phyloP scores from a whole-genome alignment of 2,113 vertebrate species.

The Proteles cristata region DNA sequence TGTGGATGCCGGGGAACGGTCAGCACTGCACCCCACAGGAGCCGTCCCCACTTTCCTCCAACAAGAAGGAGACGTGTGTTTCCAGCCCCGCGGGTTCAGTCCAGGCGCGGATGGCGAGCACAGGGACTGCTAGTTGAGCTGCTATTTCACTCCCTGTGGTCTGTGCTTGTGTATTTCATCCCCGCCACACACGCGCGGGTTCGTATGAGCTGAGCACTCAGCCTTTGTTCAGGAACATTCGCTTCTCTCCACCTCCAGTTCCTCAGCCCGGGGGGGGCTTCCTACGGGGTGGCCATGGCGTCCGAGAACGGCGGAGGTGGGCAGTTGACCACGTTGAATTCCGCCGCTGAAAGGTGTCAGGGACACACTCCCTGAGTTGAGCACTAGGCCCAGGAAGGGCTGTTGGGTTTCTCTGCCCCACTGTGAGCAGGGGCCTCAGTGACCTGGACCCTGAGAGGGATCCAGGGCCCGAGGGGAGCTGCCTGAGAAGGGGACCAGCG shows the following conservation, averaged over 20 bases:
- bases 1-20: no score
- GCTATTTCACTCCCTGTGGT: fast-evolving
- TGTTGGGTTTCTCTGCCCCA: no score
- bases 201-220: background rate
- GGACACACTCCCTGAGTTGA: no score
- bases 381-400: background rate
- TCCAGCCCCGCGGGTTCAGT: background rate
- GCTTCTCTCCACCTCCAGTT: background rate
- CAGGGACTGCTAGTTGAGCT: no score
- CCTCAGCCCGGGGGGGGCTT: background rate
- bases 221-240: background rate
- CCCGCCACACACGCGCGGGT: no score
- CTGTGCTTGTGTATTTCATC: no score
- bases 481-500: no score
- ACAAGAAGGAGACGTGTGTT: no score
- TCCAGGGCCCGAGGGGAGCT: background rate
- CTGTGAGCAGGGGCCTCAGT: background rate
- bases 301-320: background rate
- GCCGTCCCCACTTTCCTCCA: background rate
- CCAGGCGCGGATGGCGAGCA: fast-evolving
- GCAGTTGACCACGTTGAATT: background rate
- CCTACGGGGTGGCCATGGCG: background rate
- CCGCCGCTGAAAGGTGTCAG: background rate
- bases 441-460: background rate
- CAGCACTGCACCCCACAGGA: background rate